Percentiles rank a stretch among this genome's conserved stretches.
These are phyloP conservation scores for Thecophora atra DNA, from an alignment of 2,888 invertebrate genomes.

Conservation along the genomic window DNA sequence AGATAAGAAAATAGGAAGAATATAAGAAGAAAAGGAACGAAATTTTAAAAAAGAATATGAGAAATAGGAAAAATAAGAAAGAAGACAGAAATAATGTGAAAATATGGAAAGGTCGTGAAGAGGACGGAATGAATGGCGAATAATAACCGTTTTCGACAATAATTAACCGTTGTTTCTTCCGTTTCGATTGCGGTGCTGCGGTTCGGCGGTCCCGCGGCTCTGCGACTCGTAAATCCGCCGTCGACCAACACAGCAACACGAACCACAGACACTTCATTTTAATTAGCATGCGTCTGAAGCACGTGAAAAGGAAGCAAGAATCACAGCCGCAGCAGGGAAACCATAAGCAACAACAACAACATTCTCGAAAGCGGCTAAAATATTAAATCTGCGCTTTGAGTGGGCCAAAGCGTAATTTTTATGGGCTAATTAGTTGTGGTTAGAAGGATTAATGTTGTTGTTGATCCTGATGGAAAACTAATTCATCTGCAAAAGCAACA, in stretches of 20 bases:
- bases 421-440: slow-evolving; percentile 35
- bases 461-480: not conserved
- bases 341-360: not conserved
- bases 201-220: not conserved
- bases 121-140: no score
- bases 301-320: not conserved
- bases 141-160: no score
- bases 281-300: slow-evolving; percentile 31
- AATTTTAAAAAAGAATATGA: no score
- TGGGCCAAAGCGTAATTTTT: slow-evolving; percentile 25
- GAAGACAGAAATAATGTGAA: no score
- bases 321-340: not conserved
- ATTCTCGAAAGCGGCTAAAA: not conserved
- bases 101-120: no score
- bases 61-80: no score
- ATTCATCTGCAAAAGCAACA: not conserved
- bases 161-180: not conserved
- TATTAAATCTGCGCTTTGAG: slow-evolving; percentile 16
- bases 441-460: slow-evolving; percentile 13
- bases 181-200: not conserved
- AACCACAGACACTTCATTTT: slow-evolving; percentile 33
- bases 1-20: no score
- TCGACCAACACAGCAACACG: not conserved
- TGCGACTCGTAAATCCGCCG: not conserved
- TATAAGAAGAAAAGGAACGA: no score